Evolutionary conservation across 2,113 vertebrate species (phyloP).

Genomic region (Nyctibius bracteatus): DNA sequence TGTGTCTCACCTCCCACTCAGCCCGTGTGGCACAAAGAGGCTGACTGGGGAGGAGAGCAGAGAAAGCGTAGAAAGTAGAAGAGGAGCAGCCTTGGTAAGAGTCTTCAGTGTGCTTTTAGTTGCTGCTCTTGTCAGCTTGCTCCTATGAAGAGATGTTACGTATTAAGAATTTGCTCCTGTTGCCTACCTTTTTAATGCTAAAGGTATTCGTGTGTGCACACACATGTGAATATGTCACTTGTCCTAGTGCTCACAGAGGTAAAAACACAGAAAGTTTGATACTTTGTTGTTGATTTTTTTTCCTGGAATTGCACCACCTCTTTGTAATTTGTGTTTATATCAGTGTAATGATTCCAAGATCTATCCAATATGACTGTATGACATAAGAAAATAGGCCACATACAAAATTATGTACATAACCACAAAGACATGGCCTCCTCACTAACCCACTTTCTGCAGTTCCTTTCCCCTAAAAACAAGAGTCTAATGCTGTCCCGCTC

Average conservation of each 20-base stretch:
- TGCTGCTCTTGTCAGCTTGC: background rate
- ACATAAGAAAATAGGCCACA: background rate
- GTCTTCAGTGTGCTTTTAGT: background rate
- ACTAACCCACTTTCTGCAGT: background rate
- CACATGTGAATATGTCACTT: background rate
- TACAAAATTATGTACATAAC: background rate
- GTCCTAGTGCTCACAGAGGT: background rate
- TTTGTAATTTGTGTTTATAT: background rate
- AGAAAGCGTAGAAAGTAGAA: background rate
- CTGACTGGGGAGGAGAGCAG: background rate
- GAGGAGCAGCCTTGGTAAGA: background rate
- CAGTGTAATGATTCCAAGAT: background rate
- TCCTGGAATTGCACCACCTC: background rate
- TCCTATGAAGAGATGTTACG: fast-evolving
- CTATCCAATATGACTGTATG: background rate
- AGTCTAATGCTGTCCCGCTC: background rate
- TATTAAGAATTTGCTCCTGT: background rate
- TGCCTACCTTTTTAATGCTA: background rate
- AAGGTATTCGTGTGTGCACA: background rate
- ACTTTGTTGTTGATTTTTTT: background rate
- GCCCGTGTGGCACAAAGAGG: background rate
- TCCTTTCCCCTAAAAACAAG: background rate
- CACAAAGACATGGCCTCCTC: background rate
- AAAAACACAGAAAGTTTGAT: background rate
- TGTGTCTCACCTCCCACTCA: background rate